phyloP scores from a whole-genome alignment of 2,888 invertebrate species.

The Cordilura impudica region DNA sequence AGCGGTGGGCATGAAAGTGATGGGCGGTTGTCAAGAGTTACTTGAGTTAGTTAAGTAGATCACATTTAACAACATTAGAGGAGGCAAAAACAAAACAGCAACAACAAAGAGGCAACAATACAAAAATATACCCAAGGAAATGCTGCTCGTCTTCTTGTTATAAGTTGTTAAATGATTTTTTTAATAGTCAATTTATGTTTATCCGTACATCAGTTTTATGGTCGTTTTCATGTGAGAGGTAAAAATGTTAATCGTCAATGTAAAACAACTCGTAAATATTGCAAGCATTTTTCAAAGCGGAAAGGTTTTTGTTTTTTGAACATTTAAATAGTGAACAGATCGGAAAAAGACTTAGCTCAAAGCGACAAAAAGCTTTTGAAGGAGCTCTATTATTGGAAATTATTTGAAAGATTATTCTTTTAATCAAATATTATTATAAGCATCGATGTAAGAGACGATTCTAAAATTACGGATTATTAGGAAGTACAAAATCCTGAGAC shows the following conservation, averaged over 20 bases:
- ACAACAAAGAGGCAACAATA: neutral
- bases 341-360: too few relatives aligned
- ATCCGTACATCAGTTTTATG: slow-evolving; percentile 54
- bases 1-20: neutral
- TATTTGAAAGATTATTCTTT: too few relatives aligned
- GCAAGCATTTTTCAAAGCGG: too few relatives aligned
- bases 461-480: too few relatives aligned
- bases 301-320: too few relatives aligned
- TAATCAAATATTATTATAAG: too few relatives aligned
- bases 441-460: too few relatives aligned
- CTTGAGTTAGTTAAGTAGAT: slow-evolving; percentile 56
- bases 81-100: neutral
- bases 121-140: slow-evolving; percentile 15
- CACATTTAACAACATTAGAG: slow-evolving; percentile 40
- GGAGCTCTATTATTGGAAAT: too few relatives aligned
- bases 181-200: slow-evolving; percentile 60
- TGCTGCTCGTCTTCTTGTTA: slow-evolving; percentile 22
- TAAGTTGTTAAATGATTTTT: slow-evolving; percentile 56
- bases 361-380: too few relatives aligned
- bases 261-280: slow-evolving; percentile 38
- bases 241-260: slow-evolving; percentile 15
- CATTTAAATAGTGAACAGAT: too few relatives aligned
- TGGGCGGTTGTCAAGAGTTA: slow-evolving; percentile 42
- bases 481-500: too few relatives aligned
- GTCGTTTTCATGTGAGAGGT: neutral